Base-by-base conservation (phyloP, 2,888 invertebrate species). In the Cordylochernes scorpioides region DNA sequence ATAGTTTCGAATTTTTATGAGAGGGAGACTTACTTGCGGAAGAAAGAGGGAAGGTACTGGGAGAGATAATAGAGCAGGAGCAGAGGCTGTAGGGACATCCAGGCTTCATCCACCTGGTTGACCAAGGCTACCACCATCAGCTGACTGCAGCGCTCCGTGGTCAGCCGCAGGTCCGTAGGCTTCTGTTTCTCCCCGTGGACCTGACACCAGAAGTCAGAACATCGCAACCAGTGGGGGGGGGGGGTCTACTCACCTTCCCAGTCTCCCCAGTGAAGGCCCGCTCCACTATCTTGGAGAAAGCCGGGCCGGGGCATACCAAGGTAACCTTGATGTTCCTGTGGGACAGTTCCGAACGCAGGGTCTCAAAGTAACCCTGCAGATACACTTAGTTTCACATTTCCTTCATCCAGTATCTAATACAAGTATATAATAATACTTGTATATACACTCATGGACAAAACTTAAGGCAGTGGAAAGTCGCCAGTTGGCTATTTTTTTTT, bases 281-380 rank as follows among this genome's bases (percentile, higher is more conserved):
- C n/a, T n/a, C n/a, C n/a, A n/a, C n/a, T n/a, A n/a, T n/a, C 45
- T 67, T 62, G 18, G 60, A 47, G 45, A 66, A 67, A 10, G 67
- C 61, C 3, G 75, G 73, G 4, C 77, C 77, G 0, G 77, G 75
- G 44, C 73, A 72, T 18, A 71, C 55, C 24, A 73, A 46, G 1
- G 68, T 68, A 0, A 75, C 60, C 17, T 60, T 45, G 27, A 75
- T 55, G 29, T 35, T 36, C 16, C 31, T 26, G 24, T 58, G 53
- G n/a, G 55, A 55, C 16, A 59, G 40, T 48, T 71, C 72, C 9
- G 50, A 46, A 29, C 64, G 47, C 26, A 74, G 51, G n/a, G 61
- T 46, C 39, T 65, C 61, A 49, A 69, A 68, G 46, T 72, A 78
- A 2, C 74, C 72, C 71, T 71, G 45, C 28, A 53, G 51, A 17